These are phyloP conservation scores for Malacosoma neustria DNA, from an alignment of 2,888 invertebrate species.

Conservation along the genomic window DNA sequence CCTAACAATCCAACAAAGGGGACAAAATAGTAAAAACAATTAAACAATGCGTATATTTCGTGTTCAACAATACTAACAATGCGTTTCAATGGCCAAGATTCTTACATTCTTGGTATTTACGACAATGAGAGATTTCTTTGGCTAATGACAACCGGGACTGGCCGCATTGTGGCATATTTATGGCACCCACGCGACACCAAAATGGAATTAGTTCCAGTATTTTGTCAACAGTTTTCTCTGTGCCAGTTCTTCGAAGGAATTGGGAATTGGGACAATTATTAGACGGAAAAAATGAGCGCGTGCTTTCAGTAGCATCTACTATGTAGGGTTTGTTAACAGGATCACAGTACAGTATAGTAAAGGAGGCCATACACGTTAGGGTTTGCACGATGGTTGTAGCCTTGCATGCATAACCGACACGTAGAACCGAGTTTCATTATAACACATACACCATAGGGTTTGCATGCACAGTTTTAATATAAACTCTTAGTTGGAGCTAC, in stretches of 20 bases:
- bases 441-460: no score
- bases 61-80: slow-evolving; percentile 20
- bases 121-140: slow-evolving; percentile 45
- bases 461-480: no score
- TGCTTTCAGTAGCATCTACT: slow-evolving; percentile 36
- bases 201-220: slow-evolving; percentile 68
- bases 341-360: no score
- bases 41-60: slow-evolving; percentile 33
- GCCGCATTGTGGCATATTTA: slow-evolving; percentile 66
- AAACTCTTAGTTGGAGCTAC: no score
- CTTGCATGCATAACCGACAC: no score
- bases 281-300: slow-evolving; percentile 54
- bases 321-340: no score
- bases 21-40: slow-evolving; percentile 57
- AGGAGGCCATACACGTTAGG: no score
- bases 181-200: slow-evolving; percentile 70
- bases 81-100: slow-evolving; percentile 33
- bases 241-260: slow-evolving; percentile 49
- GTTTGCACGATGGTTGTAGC: no score
- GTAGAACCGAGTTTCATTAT: no score
- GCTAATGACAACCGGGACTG: slow-evolving; percentile 53
- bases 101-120: slow-evolving; percentile 47
- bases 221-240: slow-evolving; percentile 55
- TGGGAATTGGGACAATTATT: slow-evolving; percentile 41
- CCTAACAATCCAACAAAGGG: slow-evolving; percentile 63